phyloP scores from a whole-genome alignment of 2,888 invertebrate genomes.

The Hermodice carunculata region DNA sequence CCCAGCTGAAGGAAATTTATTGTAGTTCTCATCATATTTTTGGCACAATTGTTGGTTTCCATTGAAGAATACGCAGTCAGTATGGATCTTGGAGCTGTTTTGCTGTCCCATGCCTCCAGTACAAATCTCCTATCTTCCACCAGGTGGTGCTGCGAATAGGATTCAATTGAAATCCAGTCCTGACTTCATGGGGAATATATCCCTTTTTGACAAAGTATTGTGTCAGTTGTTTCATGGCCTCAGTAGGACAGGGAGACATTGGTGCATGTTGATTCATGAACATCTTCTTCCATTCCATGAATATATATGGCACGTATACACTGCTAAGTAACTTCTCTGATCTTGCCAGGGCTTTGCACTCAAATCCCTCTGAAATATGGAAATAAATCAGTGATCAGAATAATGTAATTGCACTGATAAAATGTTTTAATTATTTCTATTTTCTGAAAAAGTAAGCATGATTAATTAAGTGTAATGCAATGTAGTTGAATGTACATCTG shows the following conservation, averaged over 20 bases:
- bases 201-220: slow-evolving; percentile 38
- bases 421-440: background rate
- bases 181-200: slow-evolving; percentile 43
- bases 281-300: slow-evolving; percentile 63
- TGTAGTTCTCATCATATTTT: too few relatives aligned
- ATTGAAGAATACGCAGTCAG: too few relatives aligned
- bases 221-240: slow-evolving; percentile 39
- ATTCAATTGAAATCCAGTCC: slow-evolving; percentile 37
- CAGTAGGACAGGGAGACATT: slow-evolving; percentile 43
- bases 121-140: slow-evolving; percentile 51
- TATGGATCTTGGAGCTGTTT: slow-evolving; percentile 16
- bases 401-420: too few relatives aligned
- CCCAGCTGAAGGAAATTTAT: too few relatives aligned
- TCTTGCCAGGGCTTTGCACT: slow-evolving; percentile 52
- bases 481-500: too few relatives aligned
- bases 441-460: background rate
- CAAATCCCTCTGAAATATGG: slow-evolving; percentile 55
- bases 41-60: too few relatives aligned
- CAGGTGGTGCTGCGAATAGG: slow-evolving; percentile 28
- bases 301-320: slow-evolving; percentile 52
- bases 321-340: slow-evolving; percentile 42
- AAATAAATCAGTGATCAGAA: too few relatives aligned
- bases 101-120: slow-evolving; percentile 42
- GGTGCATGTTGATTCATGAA: slow-evolving; percentile 40
- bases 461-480: too few relatives aligned